A percentile compares a stretch with the other conserved stretches of the same genome.
These are phyloP conservation scores for Chymomyza amoena DNA, from an alignment of 2,888 invertebrate genomes.

Conservation along the genomic window DNA sequence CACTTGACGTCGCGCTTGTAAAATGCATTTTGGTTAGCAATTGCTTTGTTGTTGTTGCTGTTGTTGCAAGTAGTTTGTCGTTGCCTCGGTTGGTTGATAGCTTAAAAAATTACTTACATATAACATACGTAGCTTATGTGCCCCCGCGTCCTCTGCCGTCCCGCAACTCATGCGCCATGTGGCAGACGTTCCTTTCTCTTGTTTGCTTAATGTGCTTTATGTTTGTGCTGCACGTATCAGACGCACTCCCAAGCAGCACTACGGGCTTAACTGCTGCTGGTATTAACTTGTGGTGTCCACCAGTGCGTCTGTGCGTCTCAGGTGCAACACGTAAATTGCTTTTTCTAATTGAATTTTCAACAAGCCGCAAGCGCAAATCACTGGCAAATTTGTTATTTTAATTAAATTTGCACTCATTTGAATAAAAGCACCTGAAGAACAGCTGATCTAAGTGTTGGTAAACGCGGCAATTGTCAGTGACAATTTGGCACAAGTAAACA, in stretches of 20 bases:
- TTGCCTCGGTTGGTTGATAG: constrained; percentile 60
- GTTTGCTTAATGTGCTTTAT: constrained; percentile 66
- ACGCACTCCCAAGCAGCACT: neutral
- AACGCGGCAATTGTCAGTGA: neutral
- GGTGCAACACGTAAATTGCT: constrained; percentile 55
- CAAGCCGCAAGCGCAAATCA: constrained; percentile 50
- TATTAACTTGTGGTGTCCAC: constrained; percentile 11
- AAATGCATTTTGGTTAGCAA: constrained; percentile 49
- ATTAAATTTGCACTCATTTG: neutral
- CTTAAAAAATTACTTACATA: constrained; percentile 73
- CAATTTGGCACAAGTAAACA: neutral
- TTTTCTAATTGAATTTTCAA: constrained; percentile 70
- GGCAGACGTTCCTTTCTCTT: constrained; percentile 30
- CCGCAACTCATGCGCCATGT: constrained; percentile 23
- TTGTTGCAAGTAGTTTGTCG: constrained; percentile 1
- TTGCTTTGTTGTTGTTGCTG: constrained; percentile 17
- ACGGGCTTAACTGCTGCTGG: neutral
- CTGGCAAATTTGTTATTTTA: neutral
- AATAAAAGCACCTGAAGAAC: neutral
- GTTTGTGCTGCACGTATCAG: constrained; percentile 34
- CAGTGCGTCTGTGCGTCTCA: neutral
- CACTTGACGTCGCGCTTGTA: constrained; percentile 19
- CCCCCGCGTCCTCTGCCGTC: constrained; percentile 55
- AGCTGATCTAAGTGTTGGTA: neutral
- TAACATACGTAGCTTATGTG: constrained; percentile 73